A percentile compares a stretch with the other conserved stretches of the same genome.
Conservation (phyloP, 2,797 vertebrate genomes). For the Xenops minutus region DNA sequence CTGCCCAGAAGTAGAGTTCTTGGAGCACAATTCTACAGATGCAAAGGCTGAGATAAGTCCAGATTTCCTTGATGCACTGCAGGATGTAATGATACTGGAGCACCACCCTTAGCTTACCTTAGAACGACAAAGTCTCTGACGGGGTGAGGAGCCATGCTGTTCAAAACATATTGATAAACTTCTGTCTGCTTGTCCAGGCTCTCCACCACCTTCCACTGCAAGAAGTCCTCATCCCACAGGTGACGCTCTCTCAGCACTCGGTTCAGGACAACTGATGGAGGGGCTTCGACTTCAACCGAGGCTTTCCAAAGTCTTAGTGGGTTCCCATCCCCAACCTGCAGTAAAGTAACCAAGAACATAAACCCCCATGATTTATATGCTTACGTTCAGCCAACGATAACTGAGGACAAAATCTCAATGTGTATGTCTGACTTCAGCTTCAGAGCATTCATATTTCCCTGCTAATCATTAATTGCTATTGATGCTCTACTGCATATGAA, state of each 20-base stretch:
- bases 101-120: slow-evolving; percentile 77
- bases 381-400: not conserved
- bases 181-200: slow-evolving; percentile 92
- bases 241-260: slow-evolving; percentile 94
- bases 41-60: not conserved
- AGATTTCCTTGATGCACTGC: not conserved
- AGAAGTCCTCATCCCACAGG: slow-evolving; percentile 94
- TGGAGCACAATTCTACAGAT: not conserved
- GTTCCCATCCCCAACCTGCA: slow-evolving; percentile 92
- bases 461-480: not conserved
- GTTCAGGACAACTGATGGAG: slow-evolving; percentile 92
- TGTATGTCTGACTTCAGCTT: not conserved
- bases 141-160: slow-evolving; percentile 94
- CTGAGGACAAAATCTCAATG: not conserved
- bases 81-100: not conserved
- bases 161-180: slow-evolving; percentile 92
- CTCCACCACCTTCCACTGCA: slow-evolving; percentile 94
- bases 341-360: not conserved
- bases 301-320: slow-evolving; percentile 91
- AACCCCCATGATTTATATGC: not conserved
- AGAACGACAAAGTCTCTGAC: slow-evolving; percentile 92
- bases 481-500: not conserved
- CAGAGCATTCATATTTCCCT: not conserved
- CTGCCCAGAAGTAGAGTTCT: not conserved
- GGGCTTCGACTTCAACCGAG: slow-evolving; percentile 92